phyloP scores from a whole-genome alignment of 2,797 vertebrate genomes.

The Neosilurus hyrtlii region DNA sequence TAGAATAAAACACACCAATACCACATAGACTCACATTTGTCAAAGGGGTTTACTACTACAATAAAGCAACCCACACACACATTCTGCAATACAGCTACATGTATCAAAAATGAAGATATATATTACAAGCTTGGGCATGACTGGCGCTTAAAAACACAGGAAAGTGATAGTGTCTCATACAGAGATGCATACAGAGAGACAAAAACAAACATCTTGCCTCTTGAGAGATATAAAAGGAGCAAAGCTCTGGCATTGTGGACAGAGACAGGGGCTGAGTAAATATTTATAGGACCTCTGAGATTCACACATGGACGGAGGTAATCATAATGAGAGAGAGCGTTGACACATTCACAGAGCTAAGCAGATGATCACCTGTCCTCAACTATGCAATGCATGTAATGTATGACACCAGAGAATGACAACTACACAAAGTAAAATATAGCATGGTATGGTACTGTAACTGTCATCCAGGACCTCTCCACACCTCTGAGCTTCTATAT shows the following conservation, averaged over 20 bases:
- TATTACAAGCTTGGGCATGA: conserved; percentile 1
- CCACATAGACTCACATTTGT: neutral
- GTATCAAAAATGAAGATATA: neutral
- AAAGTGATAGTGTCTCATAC: neutral
- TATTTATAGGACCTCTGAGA: conserved; percentile 76
- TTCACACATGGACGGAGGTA: conserved; percentile 68
- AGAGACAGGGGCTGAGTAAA: conserved; percentile 69
- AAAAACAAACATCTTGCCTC: conserved; percentile 57
- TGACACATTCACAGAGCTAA: conserved; percentile 54
- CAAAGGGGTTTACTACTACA: too few relatives aligned
- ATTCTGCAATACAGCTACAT: conserved; percentile 43
- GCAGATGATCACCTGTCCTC: conserved; percentile 59
- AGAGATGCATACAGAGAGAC: neutral
- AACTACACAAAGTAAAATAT: neutral
- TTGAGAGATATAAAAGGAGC: conserved; percentile 71
- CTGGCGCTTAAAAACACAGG: neutral
- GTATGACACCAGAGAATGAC: conserved; percentile 9
- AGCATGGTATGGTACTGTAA: neutral
- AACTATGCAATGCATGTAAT: neutral
- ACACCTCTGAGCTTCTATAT: neutral
- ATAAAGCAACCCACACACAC: neutral
- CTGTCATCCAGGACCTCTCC: neutral
- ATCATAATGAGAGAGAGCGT: conserved; percentile 68
- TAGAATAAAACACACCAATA: neutral
- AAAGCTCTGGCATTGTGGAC: conserved; percentile 60